Base-by-base conservation (phyloP, 2,113 vertebrate species). In the Neogale vison region DNA sequence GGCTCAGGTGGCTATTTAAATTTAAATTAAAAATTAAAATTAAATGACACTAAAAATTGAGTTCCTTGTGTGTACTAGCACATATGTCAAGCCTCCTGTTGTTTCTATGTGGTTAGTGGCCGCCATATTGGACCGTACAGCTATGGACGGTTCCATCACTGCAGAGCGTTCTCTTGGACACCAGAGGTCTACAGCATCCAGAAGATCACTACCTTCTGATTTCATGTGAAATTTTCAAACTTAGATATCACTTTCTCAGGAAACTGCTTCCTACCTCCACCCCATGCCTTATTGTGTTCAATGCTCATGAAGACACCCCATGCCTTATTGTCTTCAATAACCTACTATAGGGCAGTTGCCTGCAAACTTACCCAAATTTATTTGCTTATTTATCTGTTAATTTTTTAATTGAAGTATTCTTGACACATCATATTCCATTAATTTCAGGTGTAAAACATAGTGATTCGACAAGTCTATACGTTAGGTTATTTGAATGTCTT, bases 21-120 rank as follows among this genome's bases (percentile, higher is more conserved):
- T 47, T 72, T 39, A 39, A 86, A 67, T 69, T 5, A 72, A 39
- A 87, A 57, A 59, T 8, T n/a, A 76, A 93, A 57, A 69, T 24
- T n/a, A 85, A 88, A 13, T 61, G 55, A 26, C 11, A 36, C 6
- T 20, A 34, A 83, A 26, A 10, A 12, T 31, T 11, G 55, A 29
- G 0, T 31, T 36, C 10, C 14, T 90, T 1, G 0, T 5, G 34
- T 63, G 0, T 11, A 26, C 36, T 63, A 34, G 4, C 26, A 74
- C 12, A 72, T 29, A 15, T 79, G 36, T 95, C 26, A 67, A 90
- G 13, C 7, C 24, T 8, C 47, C 9, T 6, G 0, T 34, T 13
- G 47, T 23, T 77, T 24, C 4, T 4, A 1, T 21, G 13, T 63
- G 45, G 24, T 21, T 11, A 0, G 3, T 18, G 15, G 6, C 26